Conservation (phyloP, 2,888 invertebrate genomes). For the Papilio demoleus region DNA sequence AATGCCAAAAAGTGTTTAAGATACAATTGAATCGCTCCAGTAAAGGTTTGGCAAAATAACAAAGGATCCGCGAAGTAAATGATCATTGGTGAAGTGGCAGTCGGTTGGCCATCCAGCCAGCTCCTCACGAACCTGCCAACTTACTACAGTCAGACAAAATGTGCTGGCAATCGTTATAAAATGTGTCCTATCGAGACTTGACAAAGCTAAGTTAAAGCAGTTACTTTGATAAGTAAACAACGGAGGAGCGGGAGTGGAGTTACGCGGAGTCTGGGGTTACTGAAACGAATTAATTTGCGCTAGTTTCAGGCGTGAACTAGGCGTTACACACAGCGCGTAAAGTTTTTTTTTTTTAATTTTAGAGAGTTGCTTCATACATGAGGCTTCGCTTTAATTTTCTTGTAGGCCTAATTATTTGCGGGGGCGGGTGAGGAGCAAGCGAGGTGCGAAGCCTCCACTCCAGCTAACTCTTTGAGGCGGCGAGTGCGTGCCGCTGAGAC, state of each 20-base stretch:
- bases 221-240: conserved; percentile 18
- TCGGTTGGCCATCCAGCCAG: not conserved
- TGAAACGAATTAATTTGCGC: conserved; percentile 10
- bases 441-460: conserved; percentile 62
- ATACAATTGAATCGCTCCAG: conserved; percentile 4
- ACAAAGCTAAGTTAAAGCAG: not conserved
- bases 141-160: not conserved
- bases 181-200: not conserved
- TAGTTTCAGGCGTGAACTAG: not conserved
- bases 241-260: not conserved
- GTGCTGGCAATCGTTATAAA: not conserved
- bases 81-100: conserved; percentile 9
- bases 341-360: conserved; percentile 37
- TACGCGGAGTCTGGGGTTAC: not conserved
- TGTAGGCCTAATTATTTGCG: conserved; percentile 76
- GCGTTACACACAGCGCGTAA: not conserved
- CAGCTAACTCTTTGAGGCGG: conserved; percentile 64
- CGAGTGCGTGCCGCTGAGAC: conserved; percentile 48
- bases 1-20: too few species aligned
- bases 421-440: conserved; percentile 48
- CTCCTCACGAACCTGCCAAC: not conserved
- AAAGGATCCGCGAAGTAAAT: conserved; percentile 17
- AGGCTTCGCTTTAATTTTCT: conserved; percentile 66
- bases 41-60: conserved; percentile 19
- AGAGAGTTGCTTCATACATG: conserved; percentile 44